These are phyloP conservation scores for Cantharis rustica DNA, from an alignment of 2,888 invertebrate species.

Conservation along the genomic window DNA sequence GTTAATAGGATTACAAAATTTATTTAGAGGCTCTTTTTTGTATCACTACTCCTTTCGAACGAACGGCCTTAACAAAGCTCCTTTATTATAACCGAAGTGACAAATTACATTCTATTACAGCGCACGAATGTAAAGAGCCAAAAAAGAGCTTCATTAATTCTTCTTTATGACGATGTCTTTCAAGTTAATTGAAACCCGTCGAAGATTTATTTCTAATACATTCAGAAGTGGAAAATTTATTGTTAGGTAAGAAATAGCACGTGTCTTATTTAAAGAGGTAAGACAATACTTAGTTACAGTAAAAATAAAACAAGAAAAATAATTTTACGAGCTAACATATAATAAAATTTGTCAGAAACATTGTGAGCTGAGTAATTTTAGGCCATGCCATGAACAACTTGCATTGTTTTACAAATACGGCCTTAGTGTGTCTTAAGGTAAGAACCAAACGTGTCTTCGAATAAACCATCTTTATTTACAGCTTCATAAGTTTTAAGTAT, in stretches of 20 bases:
- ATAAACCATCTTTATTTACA: conserved; percentile 24
- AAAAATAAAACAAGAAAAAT: conserved; percentile 10
- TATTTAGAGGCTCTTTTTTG: neutral
- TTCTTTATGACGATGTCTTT: neutral
- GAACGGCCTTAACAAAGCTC: neutral
- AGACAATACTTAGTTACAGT: conserved; percentile 20
- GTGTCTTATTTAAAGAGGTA: conserved; percentile 12
- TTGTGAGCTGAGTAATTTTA: conserved; percentile 24
- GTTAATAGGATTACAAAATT: neutral
- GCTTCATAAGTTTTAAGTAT: conserved; percentile 28
- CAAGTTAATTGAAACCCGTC: neutral
- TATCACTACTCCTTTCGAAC: neutral
- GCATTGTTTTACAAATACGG: conserved; percentile 23
- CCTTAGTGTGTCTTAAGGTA: conserved; percentile 15
- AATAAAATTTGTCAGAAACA: conserved; percentile 31
- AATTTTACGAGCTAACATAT: conserved; percentile 25
- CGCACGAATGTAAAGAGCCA: neutral
- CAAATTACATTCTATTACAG: neutral
- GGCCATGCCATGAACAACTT: conserved; percentile 17
- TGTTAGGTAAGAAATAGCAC: conserved; percentile 2
- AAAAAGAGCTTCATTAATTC: neutral
- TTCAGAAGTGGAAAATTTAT: neutral
- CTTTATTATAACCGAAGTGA: neutral
- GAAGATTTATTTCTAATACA: neutral
- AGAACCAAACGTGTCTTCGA: conserved; percentile 23